Evolutionary conservation across 2,888 invertebrate species (phyloP).

Genomic region (Apodemia zela): DNA sequence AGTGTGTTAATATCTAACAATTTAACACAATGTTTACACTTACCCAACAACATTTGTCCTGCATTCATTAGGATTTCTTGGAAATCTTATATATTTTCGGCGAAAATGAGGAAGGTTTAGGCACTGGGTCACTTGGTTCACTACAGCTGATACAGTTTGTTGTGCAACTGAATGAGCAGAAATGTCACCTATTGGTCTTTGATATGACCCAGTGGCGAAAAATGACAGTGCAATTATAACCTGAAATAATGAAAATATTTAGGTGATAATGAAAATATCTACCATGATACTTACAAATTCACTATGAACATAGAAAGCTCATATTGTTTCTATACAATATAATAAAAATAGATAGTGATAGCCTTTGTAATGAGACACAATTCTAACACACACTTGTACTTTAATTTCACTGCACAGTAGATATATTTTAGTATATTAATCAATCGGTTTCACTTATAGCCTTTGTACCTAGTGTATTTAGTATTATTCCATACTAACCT

Average conservation of each 20-base stretch:
- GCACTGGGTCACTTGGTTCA: neutral
- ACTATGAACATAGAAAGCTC: too few species aligned
- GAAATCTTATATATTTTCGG: neutral
- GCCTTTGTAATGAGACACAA: too few species aligned
- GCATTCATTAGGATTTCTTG: neutral
- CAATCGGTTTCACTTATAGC: too few species aligned
- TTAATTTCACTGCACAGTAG: too few species aligned
- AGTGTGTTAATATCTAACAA: neutral
- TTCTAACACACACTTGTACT: too few species aligned
- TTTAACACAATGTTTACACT: too few species aligned
- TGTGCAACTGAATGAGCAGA: constrained; percentile 17
- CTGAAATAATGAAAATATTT: constrained; percentile 19
- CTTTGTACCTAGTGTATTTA: neutral
- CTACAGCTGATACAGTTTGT: constrained; percentile 9
- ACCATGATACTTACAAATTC: too few species aligned
- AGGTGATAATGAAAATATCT: too few species aligned
- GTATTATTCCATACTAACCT: constrained; percentile 2
- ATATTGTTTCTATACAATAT: too few species aligned
- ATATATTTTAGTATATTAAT: too few species aligned
- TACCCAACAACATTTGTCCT: neutral
- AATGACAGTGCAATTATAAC: constrained; percentile 23
- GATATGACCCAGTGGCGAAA: constrained; percentile 25
- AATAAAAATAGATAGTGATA: too few species aligned
- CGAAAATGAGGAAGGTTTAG: neutral
- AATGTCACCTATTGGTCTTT: constrained; percentile 20